Percentiles rank a stretch among this genome's conserved stretches.
phyloP scores from a whole-genome alignment of 2,888 invertebrate species.

The Lissocephala sabroskyi region DNA sequence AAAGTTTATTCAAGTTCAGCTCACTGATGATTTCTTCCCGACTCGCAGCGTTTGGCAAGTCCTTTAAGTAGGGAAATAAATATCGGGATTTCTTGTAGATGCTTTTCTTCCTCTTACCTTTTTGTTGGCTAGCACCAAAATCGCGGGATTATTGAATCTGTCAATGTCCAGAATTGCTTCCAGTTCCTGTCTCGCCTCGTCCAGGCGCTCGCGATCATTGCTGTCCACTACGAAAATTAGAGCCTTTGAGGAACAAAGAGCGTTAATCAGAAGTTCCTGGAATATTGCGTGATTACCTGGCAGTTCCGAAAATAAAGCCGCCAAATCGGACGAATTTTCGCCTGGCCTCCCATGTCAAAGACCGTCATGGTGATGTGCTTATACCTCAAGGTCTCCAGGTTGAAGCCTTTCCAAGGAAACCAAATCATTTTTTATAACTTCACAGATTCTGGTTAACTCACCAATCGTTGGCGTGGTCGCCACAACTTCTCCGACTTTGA shows the following conservation, averaged over 20 bases:
- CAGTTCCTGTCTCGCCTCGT: constrained; percentile 98
- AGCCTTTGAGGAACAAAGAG: constrained; percentile 99
- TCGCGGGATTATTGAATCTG: constrained; percentile 94
- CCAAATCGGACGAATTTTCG: constrained; percentile 83
- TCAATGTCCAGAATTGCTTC: constrained; percentile 99
- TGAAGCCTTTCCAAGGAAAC: too few relatives aligned
- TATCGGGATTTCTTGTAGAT: too few relatives aligned
- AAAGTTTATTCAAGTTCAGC: constrained; percentile 91
- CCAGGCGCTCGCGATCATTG: constrained; percentile 98
- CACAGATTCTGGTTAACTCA: too few relatives aligned
- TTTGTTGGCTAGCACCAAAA: constrained; percentile 98
- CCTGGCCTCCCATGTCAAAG: constrained; percentile 99
- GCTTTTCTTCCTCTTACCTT: too few relatives aligned
- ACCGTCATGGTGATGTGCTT: constrained; percentile 99
- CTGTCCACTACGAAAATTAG: constrained; percentile 99
- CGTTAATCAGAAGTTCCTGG: too few relatives aligned
- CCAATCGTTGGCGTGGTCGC: constrained; percentile 99
- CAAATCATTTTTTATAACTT: too few relatives aligned
- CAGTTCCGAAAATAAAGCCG: too few relatives aligned
- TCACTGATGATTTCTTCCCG: constrained; percentile 98
- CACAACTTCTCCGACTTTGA: constrained; percentile 99
- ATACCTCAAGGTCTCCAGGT: constrained; percentile 99
- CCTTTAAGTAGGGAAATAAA: constrained; percentile 98
- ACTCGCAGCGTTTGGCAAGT: too few relatives aligned
- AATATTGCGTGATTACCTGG: too few relatives aligned